Percentiles rank a stretch among this genome's conserved stretches.
Evolutionary conservation across 2,797 vertebrate genomes (phyloP).

Genomic region (Myotis planiceps): DNA sequence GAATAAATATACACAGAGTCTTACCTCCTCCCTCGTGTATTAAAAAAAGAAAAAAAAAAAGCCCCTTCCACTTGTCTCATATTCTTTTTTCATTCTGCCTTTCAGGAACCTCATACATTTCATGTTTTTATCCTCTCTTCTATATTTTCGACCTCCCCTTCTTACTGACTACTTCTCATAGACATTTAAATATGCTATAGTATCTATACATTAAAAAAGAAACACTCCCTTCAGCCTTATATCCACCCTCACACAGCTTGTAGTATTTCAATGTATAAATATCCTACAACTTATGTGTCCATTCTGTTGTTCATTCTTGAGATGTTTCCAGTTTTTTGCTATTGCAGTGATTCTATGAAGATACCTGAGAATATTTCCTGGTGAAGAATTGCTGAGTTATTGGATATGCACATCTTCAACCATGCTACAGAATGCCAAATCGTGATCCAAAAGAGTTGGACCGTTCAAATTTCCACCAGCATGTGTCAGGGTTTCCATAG

Average conservation of each 20-base stretch:
- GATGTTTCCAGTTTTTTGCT: background rate
- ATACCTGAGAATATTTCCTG: background rate
- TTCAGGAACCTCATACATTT: background rate
- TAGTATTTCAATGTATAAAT: background rate
- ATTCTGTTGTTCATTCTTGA: background rate
- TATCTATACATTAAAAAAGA: background rate
- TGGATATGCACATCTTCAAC: background rate
- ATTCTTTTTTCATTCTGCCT: background rate
- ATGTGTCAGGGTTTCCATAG: background rate
- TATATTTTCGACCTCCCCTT: background rate
- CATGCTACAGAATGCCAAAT: background rate
- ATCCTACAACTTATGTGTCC: background rate
- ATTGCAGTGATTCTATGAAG: background rate
- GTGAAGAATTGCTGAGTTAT: background rate
- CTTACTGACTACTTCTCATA: background rate
- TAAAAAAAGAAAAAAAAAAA: background rate
- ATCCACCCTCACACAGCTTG: background rate
- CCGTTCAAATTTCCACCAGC: background rate
- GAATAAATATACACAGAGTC: background rate
- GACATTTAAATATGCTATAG: background rate
- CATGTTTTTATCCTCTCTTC: background rate
- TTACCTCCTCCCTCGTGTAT: background rate
- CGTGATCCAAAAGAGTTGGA: background rate
- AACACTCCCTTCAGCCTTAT: background rate
- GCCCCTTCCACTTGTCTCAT: too few relatives aligned